Conservation (phyloP, 2,113 vertebrate genomes). For the Lutjanus erythropterus region DNA sequence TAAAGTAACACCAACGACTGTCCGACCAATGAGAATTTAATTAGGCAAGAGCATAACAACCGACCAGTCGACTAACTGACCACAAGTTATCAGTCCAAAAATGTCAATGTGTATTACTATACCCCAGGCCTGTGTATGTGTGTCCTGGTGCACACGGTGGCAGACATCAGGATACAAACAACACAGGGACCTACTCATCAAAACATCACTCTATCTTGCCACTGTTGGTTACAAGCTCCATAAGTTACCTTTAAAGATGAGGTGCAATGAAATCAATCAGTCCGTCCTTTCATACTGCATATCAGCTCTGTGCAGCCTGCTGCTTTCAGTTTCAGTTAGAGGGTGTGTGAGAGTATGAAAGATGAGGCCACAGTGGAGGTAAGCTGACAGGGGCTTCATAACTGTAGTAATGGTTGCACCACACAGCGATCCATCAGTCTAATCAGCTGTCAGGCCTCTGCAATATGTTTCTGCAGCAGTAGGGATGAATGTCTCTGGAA, state of each 20-base stretch:
- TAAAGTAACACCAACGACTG: too few relatives aligned
- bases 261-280: conserved; percentile 32
- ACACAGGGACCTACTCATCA: background rate
- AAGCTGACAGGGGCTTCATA: conserved; percentile 60
- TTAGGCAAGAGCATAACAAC: too few relatives aligned
- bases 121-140: background rate
- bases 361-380: conserved; percentile 41
- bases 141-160: background rate
- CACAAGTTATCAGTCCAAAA: too few relatives aligned
- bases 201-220: conserved; percentile 2
- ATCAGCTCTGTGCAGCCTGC: conserved; percentile 43
- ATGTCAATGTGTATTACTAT: too few relatives aligned
- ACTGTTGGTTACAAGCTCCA: conserved; percentile 15
- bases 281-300: conserved; percentile 4
- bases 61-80: too few relatives aligned
- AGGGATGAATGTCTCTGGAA: conserved; percentile 38
- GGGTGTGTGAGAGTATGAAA: conserved; percentile 26
- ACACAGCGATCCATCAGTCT: conserved; percentile 67
- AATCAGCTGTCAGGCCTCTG: conserved; percentile 65
- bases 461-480: conserved; percentile 46
- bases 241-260: conserved; percentile 14
- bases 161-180: background rate
- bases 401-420: conserved; percentile 56
- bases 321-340: conserved; percentile 37
- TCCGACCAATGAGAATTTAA: too few relatives aligned